phyloP scores from a whole-genome alignment of 1,140 invertebrate species.

The Geopemphigus sp. region DNA sequence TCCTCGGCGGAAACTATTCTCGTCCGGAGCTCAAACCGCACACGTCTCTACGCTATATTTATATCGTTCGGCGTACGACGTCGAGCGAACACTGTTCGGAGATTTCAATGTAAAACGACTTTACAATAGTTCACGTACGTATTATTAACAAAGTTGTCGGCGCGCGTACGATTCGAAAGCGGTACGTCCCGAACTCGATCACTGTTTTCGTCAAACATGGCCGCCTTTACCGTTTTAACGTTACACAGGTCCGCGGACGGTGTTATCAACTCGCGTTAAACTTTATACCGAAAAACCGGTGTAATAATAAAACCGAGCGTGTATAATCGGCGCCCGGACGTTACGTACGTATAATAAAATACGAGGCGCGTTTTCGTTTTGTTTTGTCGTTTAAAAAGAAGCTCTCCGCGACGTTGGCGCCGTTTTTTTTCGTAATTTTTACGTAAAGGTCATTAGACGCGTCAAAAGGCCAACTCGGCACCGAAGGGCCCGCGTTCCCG shows the following conservation, averaged over 20 bases:
- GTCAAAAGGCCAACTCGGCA: slow-evolving; percentile 31
- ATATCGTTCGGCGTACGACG: no score
- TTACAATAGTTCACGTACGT: no score
- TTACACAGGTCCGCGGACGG: no score
- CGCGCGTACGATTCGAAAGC: neutral
- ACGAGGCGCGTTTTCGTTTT: no score
- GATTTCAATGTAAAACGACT: no score
- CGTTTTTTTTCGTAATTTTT: neutral
- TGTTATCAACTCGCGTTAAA: neutral
- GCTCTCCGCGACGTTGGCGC: neutral
- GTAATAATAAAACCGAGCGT: neutral
- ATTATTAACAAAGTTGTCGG: slow-evolving; percentile 22
- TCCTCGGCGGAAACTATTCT: no score
- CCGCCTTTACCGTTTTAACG: neutral
- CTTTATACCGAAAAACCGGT: slow-evolving; percentile 8
- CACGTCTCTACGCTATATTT: no score
- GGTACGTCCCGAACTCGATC: slow-evolving; percentile 9
- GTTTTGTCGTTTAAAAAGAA: no score
- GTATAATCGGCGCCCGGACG: no score
- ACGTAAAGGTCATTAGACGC: slow-evolving; percentile 19
- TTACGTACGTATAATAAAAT: no score
- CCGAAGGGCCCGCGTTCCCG: slow-evolving; percentile 9
- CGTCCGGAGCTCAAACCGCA: no score
- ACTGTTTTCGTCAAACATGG: slow-evolving; percentile 22
- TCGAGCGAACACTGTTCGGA: no score